These are phyloP conservation scores for Nerophis lumbriciformis DNA, from an alignment of 2,113 vertebrate genomes.

Conservation along the genomic window DNA sequence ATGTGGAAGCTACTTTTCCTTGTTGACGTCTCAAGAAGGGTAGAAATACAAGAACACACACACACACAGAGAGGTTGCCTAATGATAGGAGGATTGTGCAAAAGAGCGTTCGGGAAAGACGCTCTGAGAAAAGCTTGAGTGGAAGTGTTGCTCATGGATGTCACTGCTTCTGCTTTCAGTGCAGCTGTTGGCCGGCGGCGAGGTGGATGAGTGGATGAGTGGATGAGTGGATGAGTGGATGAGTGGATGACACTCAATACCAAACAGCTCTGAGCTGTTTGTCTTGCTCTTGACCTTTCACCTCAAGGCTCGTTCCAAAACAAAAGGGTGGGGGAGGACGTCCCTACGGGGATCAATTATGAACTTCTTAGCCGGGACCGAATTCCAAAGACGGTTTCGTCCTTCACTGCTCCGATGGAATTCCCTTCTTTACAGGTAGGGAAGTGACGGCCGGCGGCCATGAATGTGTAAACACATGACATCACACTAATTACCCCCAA, in stretches of 20 bases:
- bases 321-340: not conserved
- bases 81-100: constrained; percentile 47
- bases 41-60: not conserved
- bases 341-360: constrained; percentile 12
- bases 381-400: not conserved
- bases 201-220: too few species aligned
- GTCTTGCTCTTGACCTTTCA: constrained; percentile 12
- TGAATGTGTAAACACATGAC: too few species aligned
- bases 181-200: too few species aligned
- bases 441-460: too few species aligned
- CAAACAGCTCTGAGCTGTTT: constrained; percentile 14
- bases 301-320: constrained; percentile 15
- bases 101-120: constrained; percentile 42
- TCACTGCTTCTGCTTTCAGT: constrained; percentile 36
- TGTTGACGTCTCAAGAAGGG: too few species aligned
- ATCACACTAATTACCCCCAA: too few species aligned
- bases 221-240: too few species aligned
- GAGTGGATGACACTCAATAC: constrained; percentile 10
- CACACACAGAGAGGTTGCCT: constrained; percentile 20
- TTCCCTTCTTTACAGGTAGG: constrained; percentile 22
- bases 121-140: constrained; percentile 26
- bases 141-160: constrained; percentile 29
- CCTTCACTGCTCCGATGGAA: constrained; percentile 22
- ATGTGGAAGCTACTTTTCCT: too few species aligned
- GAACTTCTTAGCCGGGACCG: constrained; percentile 13